Evolutionary conservation across 2,888 invertebrate species (phyloP), one percentile per base, ranked within the genome.

Genomic region (Euplexia lucipara): DNA sequence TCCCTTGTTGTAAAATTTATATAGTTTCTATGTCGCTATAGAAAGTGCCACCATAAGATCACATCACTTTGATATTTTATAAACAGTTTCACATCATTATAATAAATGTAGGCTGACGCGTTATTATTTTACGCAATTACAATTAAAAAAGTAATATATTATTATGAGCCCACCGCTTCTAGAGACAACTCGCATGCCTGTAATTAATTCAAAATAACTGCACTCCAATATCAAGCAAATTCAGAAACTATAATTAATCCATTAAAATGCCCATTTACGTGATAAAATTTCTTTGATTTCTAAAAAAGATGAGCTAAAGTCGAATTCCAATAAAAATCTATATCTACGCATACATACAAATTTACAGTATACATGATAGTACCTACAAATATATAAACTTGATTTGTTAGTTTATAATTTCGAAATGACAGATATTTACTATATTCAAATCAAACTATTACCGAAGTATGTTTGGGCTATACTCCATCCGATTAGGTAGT

Each of bases 121-220:
- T 32, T 22, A 18, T 32, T 8, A 42, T 69, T 45, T 20, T 34
- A 34, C 14, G 26, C 14, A 12, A 47, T 16, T 41, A 32, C 51
- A 41, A 56, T 47, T 20, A 34, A 44, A n/a, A 54, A 44, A 44
- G 9, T 51, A 16, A 53, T 54, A 49, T 5, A n/a, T n/a, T n/a
- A n/a, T n/a, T n/a, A 45, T 1, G 14, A 30, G 8, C 20, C 37
- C 37, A 30, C 12, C 14, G 30, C 20, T 12, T 3, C n/a, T 26
- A 32, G 49, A 72, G 34, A 58, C 42, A 54, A 44, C 48, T 52
- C 30, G 30, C 59, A 45, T 59, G 51, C 53, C 48, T 8, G 49
- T 68, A 39, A 37, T 68, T 39, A 42, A 60, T 54, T 60, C 1
- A 12, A 74, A 32, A 14, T 56, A 61, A 75, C 61, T 62, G 37